Conservation (phyloP, 2,888 invertebrate species). For the Opisthograptis luteolata region DNA sequence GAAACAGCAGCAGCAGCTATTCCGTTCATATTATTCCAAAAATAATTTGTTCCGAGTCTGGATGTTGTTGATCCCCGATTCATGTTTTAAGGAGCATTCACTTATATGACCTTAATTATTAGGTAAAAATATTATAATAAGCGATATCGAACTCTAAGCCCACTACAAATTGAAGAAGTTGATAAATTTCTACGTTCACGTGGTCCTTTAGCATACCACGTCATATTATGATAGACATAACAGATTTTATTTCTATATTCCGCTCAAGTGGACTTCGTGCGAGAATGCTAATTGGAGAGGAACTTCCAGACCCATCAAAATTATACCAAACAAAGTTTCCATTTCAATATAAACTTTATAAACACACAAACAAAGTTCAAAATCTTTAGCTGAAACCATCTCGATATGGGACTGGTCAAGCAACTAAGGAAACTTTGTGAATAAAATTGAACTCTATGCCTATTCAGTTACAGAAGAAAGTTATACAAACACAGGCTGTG, state of each 20-base stretch:
- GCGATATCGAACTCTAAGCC: too few species aligned
- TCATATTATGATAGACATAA: slow-evolving; percentile 41
- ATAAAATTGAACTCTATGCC: slow-evolving; percentile 44
- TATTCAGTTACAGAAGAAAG: slow-evolving; percentile 37
- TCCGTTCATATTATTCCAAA: too few species aligned
- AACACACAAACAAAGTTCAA: slow-evolving; percentile 28
- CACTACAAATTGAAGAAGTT: neutral
- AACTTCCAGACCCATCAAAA: slow-evolving; percentile 53
- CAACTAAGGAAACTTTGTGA: slow-evolving; percentile 13
- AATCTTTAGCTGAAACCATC: slow-evolving; percentile 25
- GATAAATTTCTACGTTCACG: slow-evolving; percentile 22
- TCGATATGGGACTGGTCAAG: slow-evolving; percentile 41
- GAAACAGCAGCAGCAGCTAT: too few species aligned
- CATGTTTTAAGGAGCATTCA: too few species aligned
- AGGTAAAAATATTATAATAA: too few species aligned
- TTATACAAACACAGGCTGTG: slow-evolving; percentile 42
- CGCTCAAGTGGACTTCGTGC: slow-evolving; percentile 48
- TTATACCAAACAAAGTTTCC: slow-evolving; percentile 34
- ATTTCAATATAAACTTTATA: slow-evolving; percentile 40
- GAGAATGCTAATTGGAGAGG: slow-evolving; percentile 64
- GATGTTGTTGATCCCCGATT: too few species aligned
- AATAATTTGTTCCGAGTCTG: too few species aligned
- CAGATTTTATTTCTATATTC: slow-evolving; percentile 47
- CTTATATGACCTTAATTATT: too few species aligned
- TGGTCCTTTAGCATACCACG: slow-evolving; percentile 26